These are phyloP conservation scores for Drosophila robusta DNA, from an alignment of 2,888 invertebrate genomes.

Conservation along the genomic window DNA sequence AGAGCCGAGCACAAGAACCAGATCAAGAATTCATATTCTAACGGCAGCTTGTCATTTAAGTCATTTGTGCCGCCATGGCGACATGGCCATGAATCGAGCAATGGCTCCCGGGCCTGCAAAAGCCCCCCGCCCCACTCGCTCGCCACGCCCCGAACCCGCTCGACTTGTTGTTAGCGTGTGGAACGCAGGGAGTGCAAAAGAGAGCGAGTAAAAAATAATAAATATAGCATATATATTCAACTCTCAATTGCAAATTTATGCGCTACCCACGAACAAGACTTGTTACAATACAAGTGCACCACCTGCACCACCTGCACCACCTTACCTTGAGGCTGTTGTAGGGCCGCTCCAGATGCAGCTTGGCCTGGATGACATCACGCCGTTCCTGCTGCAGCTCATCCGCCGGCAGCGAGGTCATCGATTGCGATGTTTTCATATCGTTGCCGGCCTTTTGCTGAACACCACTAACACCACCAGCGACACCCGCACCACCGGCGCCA, in stretches of 20 bases:
- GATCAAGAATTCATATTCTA: conserved; percentile 57
- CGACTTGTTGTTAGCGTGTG: conserved; percentile 57
- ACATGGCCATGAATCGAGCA: conserved; percentile 46
- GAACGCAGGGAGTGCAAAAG: conserved; percentile 4
- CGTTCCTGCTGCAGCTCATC: conserved; percentile 86
- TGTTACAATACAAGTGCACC: not conserved
- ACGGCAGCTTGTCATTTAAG: conserved; percentile 67
- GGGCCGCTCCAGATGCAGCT: conserved; percentile 88
- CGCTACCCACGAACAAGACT: conserved; percentile 25
- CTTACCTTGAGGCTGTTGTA: conserved; percentile 91
- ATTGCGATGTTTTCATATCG: conserved; percentile 84
- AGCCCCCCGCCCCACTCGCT: not conserved
- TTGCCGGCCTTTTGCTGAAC: conserved; percentile 8
- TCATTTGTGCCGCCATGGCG: conserved; percentile 27
- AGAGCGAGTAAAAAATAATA: not conserved
- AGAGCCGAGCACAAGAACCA: conserved; percentile 16
- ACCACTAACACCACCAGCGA: not conserved
- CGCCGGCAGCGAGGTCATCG: conserved; percentile 92
- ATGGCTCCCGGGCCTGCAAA: conserved; percentile 2
- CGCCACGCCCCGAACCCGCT: conserved; percentile 5
- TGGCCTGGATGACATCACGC: conserved; percentile 86
- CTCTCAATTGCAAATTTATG: conserved; percentile 64
- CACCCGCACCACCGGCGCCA: not conserved
- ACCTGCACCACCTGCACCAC: conserved; percentile 12
- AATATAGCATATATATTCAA: conserved; percentile 1